Evolutionary conservation across 2,113 vertebrate species (phyloP).

Genomic region (Galemys pyrenaicus): DNA sequence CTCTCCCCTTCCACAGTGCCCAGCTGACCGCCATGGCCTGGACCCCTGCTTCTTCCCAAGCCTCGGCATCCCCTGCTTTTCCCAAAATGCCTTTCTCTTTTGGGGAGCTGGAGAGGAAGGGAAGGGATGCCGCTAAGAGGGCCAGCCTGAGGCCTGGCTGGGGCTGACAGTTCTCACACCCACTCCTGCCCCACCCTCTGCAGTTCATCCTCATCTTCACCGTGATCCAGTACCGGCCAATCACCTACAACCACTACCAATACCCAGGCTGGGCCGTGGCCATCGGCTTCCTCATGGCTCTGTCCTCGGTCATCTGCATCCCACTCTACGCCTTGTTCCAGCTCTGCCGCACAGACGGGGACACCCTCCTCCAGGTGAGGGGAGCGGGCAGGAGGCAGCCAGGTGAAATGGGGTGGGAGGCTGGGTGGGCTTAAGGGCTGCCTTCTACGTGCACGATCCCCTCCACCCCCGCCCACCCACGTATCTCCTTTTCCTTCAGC

Average conservation of each 20-base stretch:
- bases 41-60: not conserved
- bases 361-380: slow-evolving; percentile 94
- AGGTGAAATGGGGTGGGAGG: not conserved
- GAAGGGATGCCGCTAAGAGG: not conserved
- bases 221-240: slow-evolving; percentile 98
- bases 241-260: slow-evolving; percentile 95
- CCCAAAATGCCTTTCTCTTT: not conserved
- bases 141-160: not conserved
- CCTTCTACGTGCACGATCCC: not conserved
- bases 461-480: not conserved
- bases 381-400: not conserved
- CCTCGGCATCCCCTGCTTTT: not conserved
- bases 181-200: slow-evolving; percentile 15
- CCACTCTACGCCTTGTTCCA: slow-evolving; percentile 94
- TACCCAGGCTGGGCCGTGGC: slow-evolving; percentile 95
- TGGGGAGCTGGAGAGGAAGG: not conserved
- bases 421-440: not conserved
- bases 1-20: not conserved
- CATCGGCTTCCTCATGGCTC: slow-evolving; percentile 95
- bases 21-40: not conserved
- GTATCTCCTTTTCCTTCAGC: slow-evolving; percentile 81
- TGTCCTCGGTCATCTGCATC: slow-evolving; percentile 98
- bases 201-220: slow-evolving; percentile 99
- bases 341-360: slow-evolving; percentile 92
- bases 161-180: not conserved